Evolutionary conservation across 2,888 invertebrate species (phyloP).

Genomic region (Synanthedon formicaeformis): DNA sequence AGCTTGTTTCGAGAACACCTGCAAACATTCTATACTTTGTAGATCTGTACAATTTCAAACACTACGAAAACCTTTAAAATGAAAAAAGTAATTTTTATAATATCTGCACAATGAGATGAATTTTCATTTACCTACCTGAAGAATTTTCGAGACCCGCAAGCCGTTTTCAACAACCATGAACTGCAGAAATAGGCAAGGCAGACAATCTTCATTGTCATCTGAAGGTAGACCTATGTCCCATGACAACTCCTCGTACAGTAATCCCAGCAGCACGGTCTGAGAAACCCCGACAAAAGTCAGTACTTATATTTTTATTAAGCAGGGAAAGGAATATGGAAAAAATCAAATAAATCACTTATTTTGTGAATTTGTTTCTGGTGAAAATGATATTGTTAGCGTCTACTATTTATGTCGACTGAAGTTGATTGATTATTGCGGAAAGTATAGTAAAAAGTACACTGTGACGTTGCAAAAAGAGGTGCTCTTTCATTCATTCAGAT

Average conservation of each 20-base stretch:
- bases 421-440: too few species aligned
- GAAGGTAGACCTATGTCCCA: slow-evolving; percentile 94
- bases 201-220: slow-evolving; percentile 86
- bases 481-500: too few species aligned
- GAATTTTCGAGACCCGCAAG: slow-evolving; percentile 81
- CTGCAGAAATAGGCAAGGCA: slow-evolving; percentile 93
- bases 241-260: slow-evolving; percentile 89
- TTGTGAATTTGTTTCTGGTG: too few species aligned
- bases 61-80: background rate
- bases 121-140: slow-evolving; percentile 71
- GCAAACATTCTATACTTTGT: slow-evolving; percentile 12
- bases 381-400: too few species aligned
- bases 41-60: too few species aligned
- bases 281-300: slow-evolving; percentile 1
- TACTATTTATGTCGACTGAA: too few species aligned
- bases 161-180: slow-evolving; percentile 85
- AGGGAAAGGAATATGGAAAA: too few species aligned
- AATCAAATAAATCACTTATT: too few species aligned
- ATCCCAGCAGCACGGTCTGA: slow-evolving; percentile 85
- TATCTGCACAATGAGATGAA: too few species aligned
- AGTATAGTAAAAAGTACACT: too few species aligned
- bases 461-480: too few species aligned
- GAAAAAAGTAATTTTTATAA: background rate
- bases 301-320: background rate
- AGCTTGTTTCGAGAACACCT: slow-evolving; percentile 80